These are phyloP conservation scores for Drosophila rufa DNA, from an alignment of 1,140 invertebrate species.

Conservation along the genomic window DNA sequence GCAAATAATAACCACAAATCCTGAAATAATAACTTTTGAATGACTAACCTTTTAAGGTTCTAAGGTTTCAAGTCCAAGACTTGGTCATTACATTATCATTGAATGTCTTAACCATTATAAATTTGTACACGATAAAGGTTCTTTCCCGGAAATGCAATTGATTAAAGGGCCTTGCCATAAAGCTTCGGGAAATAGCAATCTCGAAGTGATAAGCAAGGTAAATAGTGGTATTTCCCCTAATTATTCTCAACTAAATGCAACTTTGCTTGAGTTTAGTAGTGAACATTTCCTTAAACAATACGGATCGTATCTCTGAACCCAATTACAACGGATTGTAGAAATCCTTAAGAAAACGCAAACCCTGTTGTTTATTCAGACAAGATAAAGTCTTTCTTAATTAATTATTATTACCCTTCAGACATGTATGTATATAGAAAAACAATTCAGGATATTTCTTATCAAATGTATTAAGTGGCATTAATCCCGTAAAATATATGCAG, in stretches of 20 bases:
- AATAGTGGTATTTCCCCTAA: conserved; percentile 5
- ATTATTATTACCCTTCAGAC: too few relatives aligned
- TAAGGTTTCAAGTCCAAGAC: too few relatives aligned
- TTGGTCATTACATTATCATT: not conserved
- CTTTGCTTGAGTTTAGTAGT: not conserved
- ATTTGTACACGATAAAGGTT: not conserved
- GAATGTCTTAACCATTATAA: too few relatives aligned
- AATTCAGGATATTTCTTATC: not conserved
- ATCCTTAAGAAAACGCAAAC: too few relatives aligned
- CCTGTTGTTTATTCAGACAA: too few relatives aligned
- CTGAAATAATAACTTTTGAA: too few relatives aligned
- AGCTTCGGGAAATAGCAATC: not conserved
- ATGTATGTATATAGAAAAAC: too few relatives aligned
- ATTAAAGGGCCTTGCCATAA: conserved; percentile 4
- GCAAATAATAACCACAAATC: too few relatives aligned
- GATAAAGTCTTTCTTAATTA: too few relatives aligned
- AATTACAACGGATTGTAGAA: too few relatives aligned
- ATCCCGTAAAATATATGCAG: not conserved
- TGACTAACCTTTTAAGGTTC: not conserved
- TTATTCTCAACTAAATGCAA: not conserved
- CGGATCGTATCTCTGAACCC: too few relatives aligned
- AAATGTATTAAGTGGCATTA: not conserved
- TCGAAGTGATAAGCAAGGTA: not conserved
- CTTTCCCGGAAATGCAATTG: not conserved
- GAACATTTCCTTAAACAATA: not conserved